Base-by-base conservation (phyloP, 2,113 vertebrate genomes). In the Talpa occidentalis region DNA sequence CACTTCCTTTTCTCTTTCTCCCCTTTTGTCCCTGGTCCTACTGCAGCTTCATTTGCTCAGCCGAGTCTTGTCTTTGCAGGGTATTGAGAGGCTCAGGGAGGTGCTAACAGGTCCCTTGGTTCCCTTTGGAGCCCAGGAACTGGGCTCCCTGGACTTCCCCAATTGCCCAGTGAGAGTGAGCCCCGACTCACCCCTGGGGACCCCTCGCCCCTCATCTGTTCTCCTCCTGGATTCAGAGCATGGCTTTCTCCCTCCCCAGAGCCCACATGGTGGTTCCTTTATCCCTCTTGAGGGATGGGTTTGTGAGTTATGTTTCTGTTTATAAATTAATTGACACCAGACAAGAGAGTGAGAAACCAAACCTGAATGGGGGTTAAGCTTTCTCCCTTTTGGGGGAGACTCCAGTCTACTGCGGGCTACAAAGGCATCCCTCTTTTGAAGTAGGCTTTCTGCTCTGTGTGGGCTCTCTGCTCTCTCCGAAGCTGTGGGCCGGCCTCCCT, bases 271-370 rank as follows among this genome's bases (percentile, higher is more conserved):
- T 8, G 28, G 3, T 40, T 87, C 73, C 60, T 80, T 96, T 91
- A 70, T 59, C 52, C n/a, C 9, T 2, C 81, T 52, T 78, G 52
- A 64, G 28, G 30, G 89, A 66, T 37, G 16, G 12, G 59, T 92
- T 56, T 67, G 42, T 56, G 72, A 72, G 80, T 56, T 47, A 6
- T 3, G 2, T 52, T 81, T 91, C 73, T 59, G 73, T 94, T 85
- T 78, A 37, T 91, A 87, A 94, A 72, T 74, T 95, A 94, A 93
- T 37, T 89, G 89, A 91, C 52, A 66, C 28, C 30, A 60, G 40
- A 28, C 30, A 82, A 72, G 87, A 56, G 4, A 37, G 10, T 10
- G 67, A 11, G 78, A 70, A 42, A 54, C 26, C 19, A 16, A 47
- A 67, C n/a, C 8, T 0, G 17, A 28, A 59, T 0, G 3, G 49